phyloP scores from a whole-genome alignment of 2,888 invertebrate species.

The Ormyrus nitidulus region DNA sequence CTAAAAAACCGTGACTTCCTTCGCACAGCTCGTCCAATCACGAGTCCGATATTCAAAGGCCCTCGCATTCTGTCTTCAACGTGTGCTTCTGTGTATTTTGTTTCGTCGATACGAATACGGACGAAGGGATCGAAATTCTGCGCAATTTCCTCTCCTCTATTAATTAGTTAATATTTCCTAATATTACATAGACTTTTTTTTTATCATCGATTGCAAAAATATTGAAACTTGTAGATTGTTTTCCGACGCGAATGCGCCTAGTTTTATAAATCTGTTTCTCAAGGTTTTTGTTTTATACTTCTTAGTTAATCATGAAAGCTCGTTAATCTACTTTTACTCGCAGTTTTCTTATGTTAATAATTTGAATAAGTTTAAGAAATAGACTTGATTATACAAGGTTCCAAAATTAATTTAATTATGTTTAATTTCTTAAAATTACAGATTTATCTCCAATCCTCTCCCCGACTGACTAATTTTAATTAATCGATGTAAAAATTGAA shows the following conservation, averaged over 20 bases:
- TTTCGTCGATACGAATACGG: constrained; percentile 25
- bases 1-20: constrained; percentile 66
- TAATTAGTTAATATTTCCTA: constrained; percentile 27
- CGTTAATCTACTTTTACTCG: constrained; percentile 48
- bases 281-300: constrained; percentile 46
- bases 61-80: constrained; percentile 1
- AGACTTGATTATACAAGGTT: constrained; percentile 54
- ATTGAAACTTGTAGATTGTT: constrained; percentile 49
- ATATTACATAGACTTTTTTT: constrained; percentile 34
- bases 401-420: constrained; percentile 56
- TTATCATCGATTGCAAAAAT: constrained; percentile 54
- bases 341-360: constrained; percentile 30
- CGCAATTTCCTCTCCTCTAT: constrained; percentile 15
- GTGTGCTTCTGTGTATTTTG: constrained; percentile 4
- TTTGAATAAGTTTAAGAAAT: constrained; percentile 45
- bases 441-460: constrained; percentile 7
- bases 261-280: constrained; percentile 46
- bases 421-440: constrained; percentile 50
- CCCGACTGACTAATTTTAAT: constrained; percentile 11
- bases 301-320: constrained; percentile 53
- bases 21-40: constrained; percentile 67
- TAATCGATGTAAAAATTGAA: constrained; percentile 52
- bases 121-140: constrained; percentile 49
- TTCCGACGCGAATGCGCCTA: constrained; percentile 40
- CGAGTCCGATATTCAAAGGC: not conserved